Conservation (phyloP, 2,888 invertebrate species). For the Mesorhabditis sp. region DNA sequence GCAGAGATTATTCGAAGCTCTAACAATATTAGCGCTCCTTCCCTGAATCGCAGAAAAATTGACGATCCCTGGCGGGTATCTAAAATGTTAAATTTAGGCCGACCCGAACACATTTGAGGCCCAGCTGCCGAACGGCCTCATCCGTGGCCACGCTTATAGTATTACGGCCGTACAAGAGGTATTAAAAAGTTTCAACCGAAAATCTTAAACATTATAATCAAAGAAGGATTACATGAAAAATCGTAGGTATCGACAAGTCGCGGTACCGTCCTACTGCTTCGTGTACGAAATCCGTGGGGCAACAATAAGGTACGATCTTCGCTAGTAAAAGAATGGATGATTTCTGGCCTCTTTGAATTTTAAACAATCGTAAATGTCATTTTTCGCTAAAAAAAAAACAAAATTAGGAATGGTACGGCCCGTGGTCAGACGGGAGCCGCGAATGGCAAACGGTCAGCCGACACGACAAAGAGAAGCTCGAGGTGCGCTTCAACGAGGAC, state of each 20-base stretch:
- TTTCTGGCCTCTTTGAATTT: conserved; percentile 57
- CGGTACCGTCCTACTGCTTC: conserved; percentile 77
- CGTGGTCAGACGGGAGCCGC: conserved; percentile 78
- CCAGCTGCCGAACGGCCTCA: conserved; percentile 75
- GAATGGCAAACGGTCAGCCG: conserved; percentile 80
- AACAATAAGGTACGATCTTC: conserved; percentile 64
- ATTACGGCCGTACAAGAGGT: conserved; percentile 77
- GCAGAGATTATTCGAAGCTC: neutral
- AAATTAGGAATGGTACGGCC: conserved; percentile 82
- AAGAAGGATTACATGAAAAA: conserved; percentile 70
- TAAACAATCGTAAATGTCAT: too few species aligned
- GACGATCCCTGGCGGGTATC: neutral
- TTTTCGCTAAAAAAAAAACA: conserved; percentile 62
- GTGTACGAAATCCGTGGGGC: conserved; percentile 90
- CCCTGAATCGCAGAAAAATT: neutral
- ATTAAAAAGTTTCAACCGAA: conserved; percentile 11
- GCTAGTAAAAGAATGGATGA: neutral
- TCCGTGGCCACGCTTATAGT: conserved; percentile 88
- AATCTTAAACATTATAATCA: conserved; percentile 78
- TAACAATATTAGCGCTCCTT: neutral
- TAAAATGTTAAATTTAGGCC: conserved; percentile 65
- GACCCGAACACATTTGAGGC: conserved; percentile 77
- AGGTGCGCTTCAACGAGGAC: conserved; percentile 82
- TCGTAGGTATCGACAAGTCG: conserved; percentile 59
- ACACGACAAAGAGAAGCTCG: conserved; percentile 77